These are phyloP conservation scores for Mythimna vitellina DNA, from an alignment of 2,888 invertebrate genomes.

Conservation along the genomic window DNA sequence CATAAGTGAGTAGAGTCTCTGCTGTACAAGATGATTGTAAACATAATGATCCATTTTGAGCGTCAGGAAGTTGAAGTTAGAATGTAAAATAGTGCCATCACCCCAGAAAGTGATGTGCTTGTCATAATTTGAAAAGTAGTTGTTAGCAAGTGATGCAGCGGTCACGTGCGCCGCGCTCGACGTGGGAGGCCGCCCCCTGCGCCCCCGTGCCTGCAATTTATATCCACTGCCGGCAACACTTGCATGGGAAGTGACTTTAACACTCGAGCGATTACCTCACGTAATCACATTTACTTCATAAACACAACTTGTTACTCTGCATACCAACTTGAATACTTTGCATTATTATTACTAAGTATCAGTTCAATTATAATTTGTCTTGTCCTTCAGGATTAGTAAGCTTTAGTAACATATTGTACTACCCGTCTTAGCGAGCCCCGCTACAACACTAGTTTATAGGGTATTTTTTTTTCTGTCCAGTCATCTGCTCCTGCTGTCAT, in stretches of 20 bases:
- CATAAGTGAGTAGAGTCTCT: no score
- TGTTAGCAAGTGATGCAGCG: conserved; percentile 24
- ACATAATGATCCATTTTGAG: not conserved
- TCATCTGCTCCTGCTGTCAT: no score
- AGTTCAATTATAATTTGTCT: not conserved
- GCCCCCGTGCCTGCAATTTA: not conserved
- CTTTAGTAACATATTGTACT: no score
- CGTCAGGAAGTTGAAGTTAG: not conserved
- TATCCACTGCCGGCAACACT: conserved; percentile 26
- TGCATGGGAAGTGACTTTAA: conserved; percentile 9
- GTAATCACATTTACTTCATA: not conserved
- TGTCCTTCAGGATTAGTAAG: no score
- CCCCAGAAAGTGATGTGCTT: not conserved
- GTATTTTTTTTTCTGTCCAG: no score
- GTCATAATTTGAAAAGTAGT: conserved; percentile 19
- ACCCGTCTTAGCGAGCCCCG: no score
- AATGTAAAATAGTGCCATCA: not conserved
- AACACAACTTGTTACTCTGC: not conserved
- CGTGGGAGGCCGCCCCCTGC: conserved; percentile 37
- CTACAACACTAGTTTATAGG: no score
- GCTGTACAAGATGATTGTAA: not conserved
- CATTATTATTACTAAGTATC: not conserved
- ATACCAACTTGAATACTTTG: not conserved
- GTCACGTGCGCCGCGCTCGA: conserved; percentile 29
- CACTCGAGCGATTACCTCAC: conserved; percentile 2